A percentile compares a stretch with the other conserved stretches of the same genome.
Evolutionary conservation across 2,113 vertebrate genomes (phyloP).

Genomic region (Cervus canadensis): DNA sequence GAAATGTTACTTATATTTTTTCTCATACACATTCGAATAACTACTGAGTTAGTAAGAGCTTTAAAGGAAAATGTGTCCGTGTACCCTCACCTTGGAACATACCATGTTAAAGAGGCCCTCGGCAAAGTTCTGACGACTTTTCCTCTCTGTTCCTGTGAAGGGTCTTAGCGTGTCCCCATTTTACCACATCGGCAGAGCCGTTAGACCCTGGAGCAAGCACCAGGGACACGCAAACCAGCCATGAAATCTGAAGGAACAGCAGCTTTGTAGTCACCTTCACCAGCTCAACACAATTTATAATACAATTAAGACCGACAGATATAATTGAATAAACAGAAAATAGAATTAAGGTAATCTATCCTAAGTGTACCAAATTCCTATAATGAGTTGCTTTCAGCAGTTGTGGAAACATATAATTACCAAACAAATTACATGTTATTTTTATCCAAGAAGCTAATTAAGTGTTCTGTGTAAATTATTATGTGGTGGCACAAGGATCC

Average conservation of each 20-base stretch:
- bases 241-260: slow-evolving; percentile 54
- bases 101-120: background rate
- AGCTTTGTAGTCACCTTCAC: slow-evolving; percentile 52
- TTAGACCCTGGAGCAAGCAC: slow-evolving; percentile 42
- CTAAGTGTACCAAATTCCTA: slow-evolving; percentile 67
- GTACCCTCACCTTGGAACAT: background rate
- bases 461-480: slow-evolving; percentile 77
- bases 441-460: slow-evolving; percentile 79
- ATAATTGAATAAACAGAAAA: slow-evolving; percentile 80
- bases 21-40: background rate
- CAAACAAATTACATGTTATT: slow-evolving; percentile 78
- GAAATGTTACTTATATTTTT: background rate
- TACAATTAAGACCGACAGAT: slow-evolving; percentile 60
- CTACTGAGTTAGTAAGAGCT: background rate
- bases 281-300: slow-evolving; percentile 56
- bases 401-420: slow-evolving; percentile 81
- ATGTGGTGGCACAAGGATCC: slow-evolving; percentile 73
- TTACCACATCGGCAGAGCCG: slow-evolving; percentile 20
- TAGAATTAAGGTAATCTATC: slow-evolving; percentile 81
- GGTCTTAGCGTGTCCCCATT: slow-evolving; percentile 22
- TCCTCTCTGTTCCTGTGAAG: background rate
- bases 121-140: background rate
- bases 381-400: slow-evolving; percentile 79
- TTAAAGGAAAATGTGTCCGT: background rate
- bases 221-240: slow-evolving; percentile 8